Conservation (phyloP, 2,888 invertebrate genomes). For the Platycheirus rosarum region DNA sequence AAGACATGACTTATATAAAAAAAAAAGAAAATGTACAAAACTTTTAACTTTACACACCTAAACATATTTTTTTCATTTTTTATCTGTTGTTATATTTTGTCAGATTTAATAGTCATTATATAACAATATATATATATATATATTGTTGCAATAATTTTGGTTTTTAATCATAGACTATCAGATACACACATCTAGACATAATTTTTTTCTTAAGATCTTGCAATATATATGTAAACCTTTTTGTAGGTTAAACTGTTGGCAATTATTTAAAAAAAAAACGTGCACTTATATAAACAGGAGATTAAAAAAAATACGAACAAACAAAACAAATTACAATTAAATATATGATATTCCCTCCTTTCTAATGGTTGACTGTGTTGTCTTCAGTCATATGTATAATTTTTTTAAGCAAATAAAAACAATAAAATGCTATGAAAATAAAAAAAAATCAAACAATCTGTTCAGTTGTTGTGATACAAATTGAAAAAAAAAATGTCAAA, state of each 20-base stretch:
- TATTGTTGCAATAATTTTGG: constrained; percentile 22
- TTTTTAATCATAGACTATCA: constrained; percentile 10
- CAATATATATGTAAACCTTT: neutral
- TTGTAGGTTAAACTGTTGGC: neutral
- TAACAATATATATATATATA: too few species aligned
- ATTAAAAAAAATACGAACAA: too few species aligned
- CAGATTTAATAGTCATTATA: constrained; percentile 8
- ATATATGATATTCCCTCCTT: constrained; percentile 12
- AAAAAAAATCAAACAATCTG: constrained; percentile 23
- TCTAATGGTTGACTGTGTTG: too few species aligned
- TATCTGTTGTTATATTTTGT: constrained; percentile 24
- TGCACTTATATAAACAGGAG: constrained; percentile 23
- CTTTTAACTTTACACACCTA: constrained; percentile 57
- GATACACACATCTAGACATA: constrained; percentile 2
- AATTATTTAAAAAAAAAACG: constrained; percentile 2
- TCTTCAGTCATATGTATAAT: constrained; percentile 17
- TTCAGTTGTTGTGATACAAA: constrained; percentile 32
- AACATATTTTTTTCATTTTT: constrained; percentile 33
- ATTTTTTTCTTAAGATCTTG: neutral
- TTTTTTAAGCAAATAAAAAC: constrained; percentile 29
- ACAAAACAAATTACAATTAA: constrained; percentile 29
- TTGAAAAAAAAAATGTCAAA: constrained; percentile 60
- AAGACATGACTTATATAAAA: constrained; percentile 57
- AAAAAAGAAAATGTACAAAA: constrained; percentile 51
- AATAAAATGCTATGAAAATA: constrained; percentile 29